Conservation (phyloP, 2,888 invertebrate genomes). For the Nomada ruficornis region DNA sequence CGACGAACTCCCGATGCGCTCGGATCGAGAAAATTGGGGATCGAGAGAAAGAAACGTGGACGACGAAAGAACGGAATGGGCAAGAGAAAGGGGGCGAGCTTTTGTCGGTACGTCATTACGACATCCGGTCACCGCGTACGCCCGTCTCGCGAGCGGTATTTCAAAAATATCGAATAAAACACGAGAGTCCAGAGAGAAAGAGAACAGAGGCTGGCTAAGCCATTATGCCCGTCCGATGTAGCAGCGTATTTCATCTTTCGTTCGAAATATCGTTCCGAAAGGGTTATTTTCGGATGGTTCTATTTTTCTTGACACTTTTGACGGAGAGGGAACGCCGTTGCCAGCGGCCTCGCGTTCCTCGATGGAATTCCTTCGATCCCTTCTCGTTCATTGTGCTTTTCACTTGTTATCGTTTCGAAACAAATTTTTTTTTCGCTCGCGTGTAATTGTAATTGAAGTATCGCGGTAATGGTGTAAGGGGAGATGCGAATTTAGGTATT, state of each 20-base stretch:
- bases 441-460: not conserved
- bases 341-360: not conserved
- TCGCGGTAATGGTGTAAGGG: too few species aligned
- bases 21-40: conserved; percentile 19
- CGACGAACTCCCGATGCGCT: conserved; percentile 29
- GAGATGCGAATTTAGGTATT: not conserved
- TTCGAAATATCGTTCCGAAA: conserved; percentile 45
- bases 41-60: conserved; percentile 14
- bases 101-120: conserved; percentile 78
- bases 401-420: not conserved
- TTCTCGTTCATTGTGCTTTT: not conserved
- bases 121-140: conserved; percentile 74
- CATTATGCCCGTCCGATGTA: conserved; percentile 54
- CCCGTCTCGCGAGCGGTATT: conserved; percentile 65
- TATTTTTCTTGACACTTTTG: conserved; percentile 46
- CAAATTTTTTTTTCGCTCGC: not conserved
- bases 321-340: conserved; percentile 23
- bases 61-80: conserved; percentile 21
- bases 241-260: conserved; percentile 55
- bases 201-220: conserved; percentile 42
- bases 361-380: conserved; percentile 2
- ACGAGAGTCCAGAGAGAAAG: conserved; percentile 58
- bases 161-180: conserved; percentile 72
- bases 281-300: conserved; percentile 53
- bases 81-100: conserved; percentile 58